These are phyloP conservation scores for Hydra vulgaris DNA, from an alignment of 30 jellyfish, hydroid and myxozoan genomes.

Conservation along the genomic window DNA sequence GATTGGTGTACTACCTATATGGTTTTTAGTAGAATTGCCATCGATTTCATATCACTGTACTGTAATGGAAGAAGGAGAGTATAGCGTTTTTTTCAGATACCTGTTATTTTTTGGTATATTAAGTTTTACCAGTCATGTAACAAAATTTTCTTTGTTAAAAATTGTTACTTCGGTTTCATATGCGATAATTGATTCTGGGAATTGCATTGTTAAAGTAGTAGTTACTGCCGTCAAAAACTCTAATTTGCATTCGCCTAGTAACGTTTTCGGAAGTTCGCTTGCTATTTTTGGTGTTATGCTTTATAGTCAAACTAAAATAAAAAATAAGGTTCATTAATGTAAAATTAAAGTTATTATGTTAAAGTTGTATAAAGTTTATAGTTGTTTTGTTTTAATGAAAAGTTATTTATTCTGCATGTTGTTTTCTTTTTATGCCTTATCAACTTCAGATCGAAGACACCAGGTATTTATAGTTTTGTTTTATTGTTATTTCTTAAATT, in stretches of 20 bases:
- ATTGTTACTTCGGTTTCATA: constrained; percentile 59
- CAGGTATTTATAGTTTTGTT: constrained; percentile 35
- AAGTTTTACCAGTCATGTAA: constrained; percentile 9
- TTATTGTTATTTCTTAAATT: not conserved
- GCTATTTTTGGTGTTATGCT: constrained; percentile 78
- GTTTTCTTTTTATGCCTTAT: not conserved
- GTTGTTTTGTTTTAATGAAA: not conserved
- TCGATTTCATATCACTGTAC: not conserved
- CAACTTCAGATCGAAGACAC: constrained; percentile 70
- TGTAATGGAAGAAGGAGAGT: not conserved
- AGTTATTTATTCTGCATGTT: not conserved
- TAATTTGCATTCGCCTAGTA: constrained; percentile 43
- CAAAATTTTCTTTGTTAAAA: constrained; percentile 39
- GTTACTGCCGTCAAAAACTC: constrained; percentile 36
- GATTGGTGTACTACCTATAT: constrained; percentile 8
- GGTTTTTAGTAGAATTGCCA: constrained; percentile 21
- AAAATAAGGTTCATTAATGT: not conserved
- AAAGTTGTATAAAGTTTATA: not conserved
- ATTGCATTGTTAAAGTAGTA: constrained; percentile 49
- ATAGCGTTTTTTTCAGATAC: not conserved
- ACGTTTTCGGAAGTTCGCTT: constrained; percentile 52
- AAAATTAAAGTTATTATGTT: not conserved
- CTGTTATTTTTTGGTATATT: not conserved
- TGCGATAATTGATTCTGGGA: constrained; percentile 64
- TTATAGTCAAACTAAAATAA: constrained; percentile 35